Evolutionary conservation across 1,140 invertebrate genomes (phyloP), one percentile per base, ranked within the genome.

Genomic region (Heliconius himera): DNA sequence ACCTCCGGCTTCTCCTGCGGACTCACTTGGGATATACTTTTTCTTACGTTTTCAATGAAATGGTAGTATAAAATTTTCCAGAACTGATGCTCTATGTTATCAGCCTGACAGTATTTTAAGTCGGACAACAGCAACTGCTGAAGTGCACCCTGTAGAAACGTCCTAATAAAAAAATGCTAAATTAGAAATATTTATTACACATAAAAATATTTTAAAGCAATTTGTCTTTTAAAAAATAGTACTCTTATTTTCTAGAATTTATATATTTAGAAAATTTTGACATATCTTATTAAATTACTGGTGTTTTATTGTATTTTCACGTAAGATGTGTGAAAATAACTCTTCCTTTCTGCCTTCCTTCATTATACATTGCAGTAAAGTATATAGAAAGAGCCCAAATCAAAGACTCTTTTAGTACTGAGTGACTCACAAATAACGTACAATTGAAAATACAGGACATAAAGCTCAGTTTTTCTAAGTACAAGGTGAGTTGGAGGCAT

Each of bases 51-150:
- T 93, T 99, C 98, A 81, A 99, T 98, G 41, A 99, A 96, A 90
- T 98, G 98, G 88, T 99, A 98, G 92, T 98, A 99, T 0, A 98
- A 94, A 78, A 98, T 96, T 91, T 99, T 99, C 98, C 98, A 99
- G 89, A 99, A 96, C 88, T 97, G 96, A 87, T 98, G 97, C 87
- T 99, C 98, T 8, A 98, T 96, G 90, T 99, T 98, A 89, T 98
- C 97, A 51, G 96, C 95, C 87, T 98, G 97, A 85, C 98, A 98
- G 88, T 98, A 98, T 89, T 98, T 98, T 16, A 98, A 96, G 93
- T 99, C 98, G 22, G 96, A 96, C 82, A 97, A 93, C 1, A 99
- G 94, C 4, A 99, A 94, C 77, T 96, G 96, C 86, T 97, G 95
- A 71, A 98, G 96, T 46, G 96, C 96, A 77, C 96, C 95, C 93